Conservation (phyloP, 1,140 invertebrate genomes). For the Pachypsylla venusta region DNA sequence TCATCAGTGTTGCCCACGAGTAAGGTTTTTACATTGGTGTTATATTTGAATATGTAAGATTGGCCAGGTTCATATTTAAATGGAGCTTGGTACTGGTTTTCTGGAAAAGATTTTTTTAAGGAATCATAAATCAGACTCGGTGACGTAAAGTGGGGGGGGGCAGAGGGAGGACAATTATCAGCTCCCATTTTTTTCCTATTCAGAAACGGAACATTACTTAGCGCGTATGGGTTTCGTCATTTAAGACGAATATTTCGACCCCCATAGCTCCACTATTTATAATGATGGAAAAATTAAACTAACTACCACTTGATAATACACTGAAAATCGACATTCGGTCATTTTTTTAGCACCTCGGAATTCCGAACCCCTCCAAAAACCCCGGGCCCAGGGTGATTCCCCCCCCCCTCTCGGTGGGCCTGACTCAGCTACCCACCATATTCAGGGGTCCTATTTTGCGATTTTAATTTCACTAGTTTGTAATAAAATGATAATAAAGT, state of each 20-base stretch:
- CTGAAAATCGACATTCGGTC: too few relatives aligned
- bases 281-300: neutral
- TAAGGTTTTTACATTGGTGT: neutral
- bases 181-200: too few relatives aligned
- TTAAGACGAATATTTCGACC: neutral
- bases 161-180: too few relatives aligned
- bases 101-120: neutral
- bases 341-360: too few relatives aligned
- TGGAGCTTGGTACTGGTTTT: neutral
- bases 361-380: too few relatives aligned
- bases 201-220: too few relatives aligned
- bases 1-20: neutral
- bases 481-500: neutral
- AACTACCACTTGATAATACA: too few relatives aligned
- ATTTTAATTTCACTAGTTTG: neutral
- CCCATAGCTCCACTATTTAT: neutral
- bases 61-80: neutral
- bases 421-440: too few relatives aligned
- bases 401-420: too few relatives aligned
- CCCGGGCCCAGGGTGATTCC: too few relatives aligned
- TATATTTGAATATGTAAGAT: neutral
- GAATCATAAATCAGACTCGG: neutral
- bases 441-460: neutral
- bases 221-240: too few relatives aligned
- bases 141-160: too few relatives aligned